These are phyloP conservation scores for Myzus persicae DNA, from an alignment of 1,140 invertebrate species.

Conservation along the genomic window DNA sequence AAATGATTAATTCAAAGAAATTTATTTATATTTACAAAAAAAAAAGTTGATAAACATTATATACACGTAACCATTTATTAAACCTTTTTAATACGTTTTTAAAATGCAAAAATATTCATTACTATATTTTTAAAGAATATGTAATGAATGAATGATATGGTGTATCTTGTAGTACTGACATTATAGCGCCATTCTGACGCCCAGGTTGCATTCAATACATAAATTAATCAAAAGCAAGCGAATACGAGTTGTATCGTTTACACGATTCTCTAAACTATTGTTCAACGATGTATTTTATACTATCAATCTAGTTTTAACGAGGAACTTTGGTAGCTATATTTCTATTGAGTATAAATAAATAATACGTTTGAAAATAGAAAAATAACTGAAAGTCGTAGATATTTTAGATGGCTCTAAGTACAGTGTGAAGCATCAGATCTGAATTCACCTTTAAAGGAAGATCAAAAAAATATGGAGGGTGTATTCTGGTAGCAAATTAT, in stretches of 20 bases:
- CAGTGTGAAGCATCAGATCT: background rate
- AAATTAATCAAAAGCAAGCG: constrained; percentile 26
- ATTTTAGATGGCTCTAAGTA: too few relatives aligned
- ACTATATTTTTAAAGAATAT: background rate
- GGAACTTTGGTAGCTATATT: background rate
- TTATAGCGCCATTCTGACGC: constrained; percentile 22
- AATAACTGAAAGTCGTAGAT: background rate
- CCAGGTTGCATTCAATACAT: constrained; percentile 6
- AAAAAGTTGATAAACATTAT: background rate
- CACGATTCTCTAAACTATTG: background rate
- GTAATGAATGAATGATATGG: background rate
- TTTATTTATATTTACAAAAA: background rate
- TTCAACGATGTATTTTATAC: background rate
- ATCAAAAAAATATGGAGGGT: background rate
- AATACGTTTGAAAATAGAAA: background rate
- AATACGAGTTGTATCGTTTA: constrained; percentile 5
- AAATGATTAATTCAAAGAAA: background rate
- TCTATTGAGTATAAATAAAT: constrained; percentile 7
- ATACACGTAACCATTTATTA: background rate
- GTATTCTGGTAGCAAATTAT: background rate
- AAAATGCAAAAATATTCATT: background rate
- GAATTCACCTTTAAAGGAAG: background rate
- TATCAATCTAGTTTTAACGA: constrained; percentile 13
- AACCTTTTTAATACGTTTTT: background rate
- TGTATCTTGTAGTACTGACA: background rate